Conservation (phyloP, 2,113 vertebrate species). For the Megaleporinus macrocephalus region DNA sequence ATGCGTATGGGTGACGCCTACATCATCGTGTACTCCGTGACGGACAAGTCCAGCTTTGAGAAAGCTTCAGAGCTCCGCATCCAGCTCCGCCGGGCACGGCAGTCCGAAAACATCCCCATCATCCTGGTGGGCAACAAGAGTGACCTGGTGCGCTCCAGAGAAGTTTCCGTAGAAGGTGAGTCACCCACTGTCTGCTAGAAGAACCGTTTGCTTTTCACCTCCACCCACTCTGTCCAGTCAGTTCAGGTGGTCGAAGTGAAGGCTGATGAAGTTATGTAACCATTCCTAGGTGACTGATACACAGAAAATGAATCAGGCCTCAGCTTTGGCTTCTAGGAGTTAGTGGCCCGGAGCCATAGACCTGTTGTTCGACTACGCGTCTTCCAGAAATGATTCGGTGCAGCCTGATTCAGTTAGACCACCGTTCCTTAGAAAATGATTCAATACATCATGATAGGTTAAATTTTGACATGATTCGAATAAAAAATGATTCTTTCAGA, state of each 20-base stretch:
- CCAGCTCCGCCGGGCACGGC: slow-evolving; percentile 91
- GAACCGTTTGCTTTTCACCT: not conserved
- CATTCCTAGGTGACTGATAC: slow-evolving; percentile 5
- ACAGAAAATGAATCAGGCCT: not conserved
- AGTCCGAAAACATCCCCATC: slow-evolving; percentile 96
- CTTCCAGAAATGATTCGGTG: not conserved
- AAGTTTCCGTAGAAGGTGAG: slow-evolving; percentile 97
- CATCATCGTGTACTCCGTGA: slow-evolving; percentile 97
- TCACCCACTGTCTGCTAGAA: not conserved
- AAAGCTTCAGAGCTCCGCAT: slow-evolving; percentile 96
- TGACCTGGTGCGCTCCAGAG: slow-evolving; percentile 94
- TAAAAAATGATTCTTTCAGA: too few species aligned
- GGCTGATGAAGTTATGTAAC: not conserved
- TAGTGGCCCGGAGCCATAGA: not conserved
- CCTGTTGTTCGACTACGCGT: not conserved
- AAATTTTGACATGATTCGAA: not conserved
- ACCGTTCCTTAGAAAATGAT: too few species aligned
- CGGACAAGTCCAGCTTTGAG: slow-evolving; percentile 97
- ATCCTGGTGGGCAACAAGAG: slow-evolving; percentile 99
- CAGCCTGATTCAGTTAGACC: too few species aligned
- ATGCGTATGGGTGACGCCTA: slow-evolving; percentile 99
- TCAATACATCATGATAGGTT: not conserved
- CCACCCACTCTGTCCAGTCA: not conserved
- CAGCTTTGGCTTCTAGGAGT: not conserved
- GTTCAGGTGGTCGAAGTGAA: not conserved